These are phyloP conservation scores for Hippoglossus hippoglossus DNA, from an alignment of 2,797 vertebrate genomes.

Conservation along the genomic window DNA sequence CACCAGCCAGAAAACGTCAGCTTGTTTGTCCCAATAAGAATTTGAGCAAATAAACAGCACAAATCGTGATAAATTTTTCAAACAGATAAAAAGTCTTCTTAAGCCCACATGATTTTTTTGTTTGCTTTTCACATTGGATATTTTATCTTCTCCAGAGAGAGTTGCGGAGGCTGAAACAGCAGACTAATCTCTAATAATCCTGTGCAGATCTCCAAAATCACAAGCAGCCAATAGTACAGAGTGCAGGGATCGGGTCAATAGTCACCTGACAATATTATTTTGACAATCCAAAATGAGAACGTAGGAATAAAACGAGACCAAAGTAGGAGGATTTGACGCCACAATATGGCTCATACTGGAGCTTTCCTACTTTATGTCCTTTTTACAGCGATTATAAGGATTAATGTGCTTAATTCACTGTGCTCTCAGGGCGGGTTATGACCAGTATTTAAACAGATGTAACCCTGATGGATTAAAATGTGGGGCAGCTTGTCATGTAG, in stretches of 20 bases:
- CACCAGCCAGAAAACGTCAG: slow-evolving; percentile 29
- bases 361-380: slow-evolving; percentile 54
- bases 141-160: slow-evolving; percentile 48
- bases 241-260: slow-evolving; percentile 39
- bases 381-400: slow-evolving; percentile 67
- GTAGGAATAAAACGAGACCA: slow-evolving; percentile 35
- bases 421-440: slow-evolving; percentile 59
- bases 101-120: slow-evolving; percentile 5
- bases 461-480: slow-evolving; percentile 70
- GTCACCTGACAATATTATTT: slow-evolving; percentile 47
- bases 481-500: slow-evolving; percentile 63
- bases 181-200: slow-evolving; percentile 67
- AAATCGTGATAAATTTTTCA: slow-evolving; percentile 1
- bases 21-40: slow-evolving; percentile 42
- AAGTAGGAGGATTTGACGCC: slow-evolving; percentile 38
- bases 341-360: slow-evolving; percentile 48
- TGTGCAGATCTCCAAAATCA: slow-evolving; percentile 45
- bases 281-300: slow-evolving; percentile 33
- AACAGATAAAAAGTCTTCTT: neutral
- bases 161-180: slow-evolving; percentile 25
- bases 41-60: slow-evolving; percentile 14
- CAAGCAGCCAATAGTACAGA: slow-evolving; percentile 51
- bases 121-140: slow-evolving; percentile 26
- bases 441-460: slow-evolving; percentile 70
- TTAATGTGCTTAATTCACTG: slow-evolving; percentile 70